Percentiles rank a stretch among this genome's conserved stretches.
Evolutionary conservation across 2,888 invertebrate genomes (phyloP).

Genomic region (Folsomia candida): DNA sequence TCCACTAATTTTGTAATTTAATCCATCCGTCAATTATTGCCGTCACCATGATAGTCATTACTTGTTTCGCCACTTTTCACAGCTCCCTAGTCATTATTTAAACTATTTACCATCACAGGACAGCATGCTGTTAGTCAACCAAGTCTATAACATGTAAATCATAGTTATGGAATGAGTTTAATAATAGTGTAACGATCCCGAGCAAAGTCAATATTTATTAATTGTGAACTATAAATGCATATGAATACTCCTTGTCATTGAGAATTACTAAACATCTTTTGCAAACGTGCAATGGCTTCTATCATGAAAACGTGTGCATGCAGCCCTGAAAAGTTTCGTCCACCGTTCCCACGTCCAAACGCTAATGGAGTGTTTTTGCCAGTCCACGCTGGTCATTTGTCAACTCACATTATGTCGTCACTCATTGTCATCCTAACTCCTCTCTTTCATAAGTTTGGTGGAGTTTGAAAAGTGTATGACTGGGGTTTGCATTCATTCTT

Average conservation of each 20-base stretch:
- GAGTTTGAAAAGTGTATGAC: not conserved
- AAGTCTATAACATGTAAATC: too few relatives aligned
- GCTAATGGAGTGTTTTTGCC: not conserved
- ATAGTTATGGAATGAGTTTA: too few relatives aligned
- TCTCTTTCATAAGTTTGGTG: not conserved
- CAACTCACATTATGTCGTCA: not conserved
- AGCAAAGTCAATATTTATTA: too few relatives aligned
- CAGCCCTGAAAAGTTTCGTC: not conserved
- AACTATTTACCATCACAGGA: too few relatives aligned
- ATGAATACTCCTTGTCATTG: too few relatives aligned
- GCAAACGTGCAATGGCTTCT: not conserved
- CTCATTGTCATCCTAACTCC: not conserved
- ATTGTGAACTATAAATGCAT: too few relatives aligned
- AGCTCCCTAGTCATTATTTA: too few relatives aligned
- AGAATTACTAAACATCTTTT: too few relatives aligned
- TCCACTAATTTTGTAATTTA: not conserved
- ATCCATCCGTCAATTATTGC: not conserved
- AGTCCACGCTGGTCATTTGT: not conserved
- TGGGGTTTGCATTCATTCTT: not conserved
- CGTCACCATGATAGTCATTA: too few relatives aligned
- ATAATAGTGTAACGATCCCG: too few relatives aligned
- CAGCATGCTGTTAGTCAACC: too few relatives aligned
- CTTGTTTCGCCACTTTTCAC: too few relatives aligned
- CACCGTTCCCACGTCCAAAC: not conserved
- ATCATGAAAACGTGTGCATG: not conserved